phyloP scores from a whole-genome alignment of 2,113 vertebrate genomes.

The Channa argus region DNA sequence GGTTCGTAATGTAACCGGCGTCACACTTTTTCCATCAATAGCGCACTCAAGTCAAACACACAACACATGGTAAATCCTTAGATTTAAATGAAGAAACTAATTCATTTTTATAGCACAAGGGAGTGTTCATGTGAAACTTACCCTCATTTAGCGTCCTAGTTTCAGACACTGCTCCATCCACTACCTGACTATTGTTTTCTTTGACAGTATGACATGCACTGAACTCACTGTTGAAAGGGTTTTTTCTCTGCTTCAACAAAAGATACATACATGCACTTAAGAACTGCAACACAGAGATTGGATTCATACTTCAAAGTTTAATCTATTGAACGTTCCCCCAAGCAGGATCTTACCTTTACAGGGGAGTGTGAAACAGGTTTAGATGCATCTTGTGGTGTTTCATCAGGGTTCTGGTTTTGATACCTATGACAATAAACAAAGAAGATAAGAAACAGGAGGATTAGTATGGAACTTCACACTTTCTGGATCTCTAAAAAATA shows the following conservation, averaged over 20 bases:
- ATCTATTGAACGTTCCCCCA: too few species aligned
- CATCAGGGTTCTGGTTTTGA: not conserved
- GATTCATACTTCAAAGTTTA: too few species aligned
- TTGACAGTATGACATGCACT: slow-evolving; percentile 35
- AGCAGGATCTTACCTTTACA: slow-evolving; percentile 66
- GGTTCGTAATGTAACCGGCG: slow-evolving; percentile 57
- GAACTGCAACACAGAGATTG: not conserved
- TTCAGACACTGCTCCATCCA: slow-evolving; percentile 55
- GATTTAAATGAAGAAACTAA: slow-evolving; percentile 3
- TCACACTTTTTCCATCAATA: slow-evolving; percentile 49
- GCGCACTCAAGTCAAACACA: slow-evolving; percentile 60
- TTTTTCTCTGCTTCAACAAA: slow-evolving; percentile 86
- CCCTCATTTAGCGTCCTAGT: slow-evolving; percentile 37
- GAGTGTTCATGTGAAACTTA: slow-evolving; percentile 35
- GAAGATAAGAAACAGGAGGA: not conserved
- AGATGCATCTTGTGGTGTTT: slow-evolving; percentile 1
- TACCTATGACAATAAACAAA: slow-evolving; percentile 32
- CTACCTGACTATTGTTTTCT: slow-evolving; percentile 37
- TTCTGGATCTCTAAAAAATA: too few species aligned
- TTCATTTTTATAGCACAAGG: not conserved
- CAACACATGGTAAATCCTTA: slow-evolving; percentile 44
- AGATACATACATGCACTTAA: too few species aligned
- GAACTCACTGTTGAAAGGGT: slow-evolving; percentile 87
- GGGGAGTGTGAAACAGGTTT: slow-evolving; percentile 37
- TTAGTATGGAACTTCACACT: too few species aligned